Conservation (phyloP, 2,888 invertebrate genomes). For the Aphidoletes aphidimyza region DNA sequence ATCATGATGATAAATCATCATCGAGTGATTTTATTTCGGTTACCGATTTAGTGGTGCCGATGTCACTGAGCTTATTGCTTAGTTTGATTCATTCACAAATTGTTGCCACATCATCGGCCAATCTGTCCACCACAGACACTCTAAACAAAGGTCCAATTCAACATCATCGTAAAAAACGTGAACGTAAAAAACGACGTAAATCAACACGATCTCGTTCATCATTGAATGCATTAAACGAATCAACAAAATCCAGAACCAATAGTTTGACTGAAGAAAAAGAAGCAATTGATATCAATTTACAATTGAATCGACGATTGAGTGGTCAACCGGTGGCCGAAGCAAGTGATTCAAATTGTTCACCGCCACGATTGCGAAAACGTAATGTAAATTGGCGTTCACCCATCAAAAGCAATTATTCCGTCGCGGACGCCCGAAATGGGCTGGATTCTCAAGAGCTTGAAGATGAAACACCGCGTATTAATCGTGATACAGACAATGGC, state of each 20-base stretch:
- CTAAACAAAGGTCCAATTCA: slow-evolving; percentile 63
- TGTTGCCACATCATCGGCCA: slow-evolving; percentile 73
- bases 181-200: slow-evolving; percentile 63
- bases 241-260: background rate
- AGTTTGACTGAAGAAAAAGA: background rate
- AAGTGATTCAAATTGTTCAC: slow-evolving; percentile 14
- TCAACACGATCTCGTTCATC: slow-evolving; percentile 6
- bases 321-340: background rate
- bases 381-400: slow-evolving; percentile 67
- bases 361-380: slow-evolving; percentile 61
- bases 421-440: background rate
- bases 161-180: slow-evolving; percentile 61
- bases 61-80: slow-evolving; percentile 77
- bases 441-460: background rate
- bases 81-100: slow-evolving; percentile 85
- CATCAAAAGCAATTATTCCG: slow-evolving; percentile 59
- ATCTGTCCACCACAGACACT: slow-evolving; percentile 60
- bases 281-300: background rate
- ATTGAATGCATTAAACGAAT: background rate
- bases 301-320: background rate
- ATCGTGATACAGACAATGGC: background rate
- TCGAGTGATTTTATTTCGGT: slow-evolving; percentile 66
- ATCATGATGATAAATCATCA: background rate
- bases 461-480: background rate
- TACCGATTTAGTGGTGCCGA: slow-evolving; percentile 78